A percentile compares a stretch with the other conserved stretches of the same genome.
Evolutionary conservation across 2,113 vertebrate species (phyloP).

Genomic region (Bufo bufo): DNA sequence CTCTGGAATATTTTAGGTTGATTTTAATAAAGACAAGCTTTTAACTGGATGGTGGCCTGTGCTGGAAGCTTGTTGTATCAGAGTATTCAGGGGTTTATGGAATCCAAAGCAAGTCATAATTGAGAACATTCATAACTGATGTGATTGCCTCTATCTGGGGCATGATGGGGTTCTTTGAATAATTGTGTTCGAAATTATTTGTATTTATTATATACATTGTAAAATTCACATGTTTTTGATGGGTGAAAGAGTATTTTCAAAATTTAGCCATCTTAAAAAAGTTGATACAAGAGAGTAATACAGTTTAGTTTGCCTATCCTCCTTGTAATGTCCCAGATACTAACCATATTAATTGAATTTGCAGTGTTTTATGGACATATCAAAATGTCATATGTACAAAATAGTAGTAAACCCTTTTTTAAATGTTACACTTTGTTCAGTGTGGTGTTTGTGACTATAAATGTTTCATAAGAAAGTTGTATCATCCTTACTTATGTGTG

Average conservation of each 20-base stretch:
- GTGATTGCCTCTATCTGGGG: background rate
- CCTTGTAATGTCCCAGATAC: background rate
- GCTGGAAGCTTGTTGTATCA: no score
- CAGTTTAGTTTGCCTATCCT: background rate
- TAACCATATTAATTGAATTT: conserved; percentile 10
- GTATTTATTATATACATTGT: background rate
- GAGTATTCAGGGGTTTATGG: no score
- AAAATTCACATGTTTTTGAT: background rate
- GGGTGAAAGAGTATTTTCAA: background rate
- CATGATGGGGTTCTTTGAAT: background rate
- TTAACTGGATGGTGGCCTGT: no score
- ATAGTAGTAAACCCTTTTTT: background rate
- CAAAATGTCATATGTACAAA: background rate
- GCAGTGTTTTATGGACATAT: conserved; percentile 1
- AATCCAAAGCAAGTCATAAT: no score
- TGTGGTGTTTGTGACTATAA: conserved; percentile 30
- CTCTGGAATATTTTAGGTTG: no score
- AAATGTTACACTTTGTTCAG: conserved; percentile 1
- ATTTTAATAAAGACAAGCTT: no score
- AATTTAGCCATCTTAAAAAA: background rate
- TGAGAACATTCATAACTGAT: no score
- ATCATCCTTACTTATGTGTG: conserved; percentile 40
- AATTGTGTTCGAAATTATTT: background rate
- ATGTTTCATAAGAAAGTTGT: conserved; percentile 47
- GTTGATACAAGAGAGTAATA: background rate